Evolutionary conservation across 2,113 vertebrate genomes (phyloP), one percentile per base, ranked within the genome.

Genomic region (Camelus bactrianus): DNA sequence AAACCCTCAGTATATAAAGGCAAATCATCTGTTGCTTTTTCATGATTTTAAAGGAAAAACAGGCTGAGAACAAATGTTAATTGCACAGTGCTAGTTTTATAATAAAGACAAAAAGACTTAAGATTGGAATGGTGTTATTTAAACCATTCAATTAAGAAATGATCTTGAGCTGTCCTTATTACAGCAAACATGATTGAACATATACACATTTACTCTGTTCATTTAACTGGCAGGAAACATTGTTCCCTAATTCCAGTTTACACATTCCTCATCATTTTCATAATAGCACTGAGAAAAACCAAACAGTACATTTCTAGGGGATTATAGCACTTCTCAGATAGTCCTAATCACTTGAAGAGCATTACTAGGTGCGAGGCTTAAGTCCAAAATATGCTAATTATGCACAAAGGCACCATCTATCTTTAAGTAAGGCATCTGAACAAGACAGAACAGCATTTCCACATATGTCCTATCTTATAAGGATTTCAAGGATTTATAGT

Each of bases 191-290:
- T 90, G 89, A 97, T 46, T 28, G 75, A 92, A 81, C 92, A 94
- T 56, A 97, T n/a, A 89, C 91, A 88, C 67, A 76, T 94, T 94
- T 91, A 26, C 87, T 77, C 73, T 89, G 46, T 72, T 96, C 87
- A 28, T 65, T 94, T 92, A 87, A 91, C 54, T 93, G 84, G 89
- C 85, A 92, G 60, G 52, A 87, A 96, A 96, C 58, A 81, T 35
- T 92, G 89, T 92, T 96, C n/a, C 69, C 73, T 95, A 94, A 92
- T 95, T 95, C 77, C 26, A 88, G 79, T 86, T 96, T 69, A 89
- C 50, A 3, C 92, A 79, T 97, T 97, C 92, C 72, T 97, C 80
- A 16, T 38, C 86, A 89, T 97, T 97, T 96, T 97, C 87, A 52
- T 97, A 95, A 97, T 64, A 92, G 76, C 20, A 48, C 50, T 48